Base-by-base conservation (phyloP, 1,140 invertebrate species). In the Gryllus bimaculatus region DNA sequence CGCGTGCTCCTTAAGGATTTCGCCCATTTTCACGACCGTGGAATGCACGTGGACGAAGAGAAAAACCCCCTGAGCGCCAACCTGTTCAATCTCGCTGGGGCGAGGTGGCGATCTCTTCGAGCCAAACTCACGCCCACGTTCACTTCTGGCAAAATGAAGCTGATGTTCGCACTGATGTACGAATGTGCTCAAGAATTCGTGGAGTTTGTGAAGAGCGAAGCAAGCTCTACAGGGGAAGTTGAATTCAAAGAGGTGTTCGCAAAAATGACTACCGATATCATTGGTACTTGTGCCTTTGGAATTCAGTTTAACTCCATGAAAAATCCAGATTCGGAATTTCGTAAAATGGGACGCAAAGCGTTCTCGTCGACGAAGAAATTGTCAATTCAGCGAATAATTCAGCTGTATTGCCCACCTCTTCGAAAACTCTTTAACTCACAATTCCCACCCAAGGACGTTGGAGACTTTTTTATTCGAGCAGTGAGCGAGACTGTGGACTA, bases 1-100 rank as follows among this genome's bases (percentile, higher is more conserved):
- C 84, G 85, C 48, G 86, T 92, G 8, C 82, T 91, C 75, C 86
- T 90, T 15, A 90, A 88, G 83, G 89, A 92, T 83, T 91, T 89
- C 81, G 84, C 86, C 75, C 84, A 88, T 83, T 91, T 90, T 80
- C 85, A 88, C 81, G 87, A 89, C 49, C 86, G 89, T 26, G 87
- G 88, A 0, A 84, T 88, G 77, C 89, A 87, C 80, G 85, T 86
- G 66, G 87, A 89, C 78, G 86, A 88, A 21, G 82, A 85, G 21
- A 84, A 85, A 6, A 81, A 79, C 12, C 74, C 54, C 75, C 8
- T 80, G 18, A 8, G 26, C 26, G 66, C 26, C 7, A 48, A 74
- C 8, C 74, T 83, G 4, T 78, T 82, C 48, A 73, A 73, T 18
- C 78, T 79, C 20, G 49, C 18, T 48, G 80, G 80, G 47, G 18